Percentiles rank a stretch among this genome's conserved stretches.
These are phyloP conservation scores for Gerris lacustris DNA, from an alignment of 2,888 invertebrate genomes.

Conservation along the genomic window DNA sequence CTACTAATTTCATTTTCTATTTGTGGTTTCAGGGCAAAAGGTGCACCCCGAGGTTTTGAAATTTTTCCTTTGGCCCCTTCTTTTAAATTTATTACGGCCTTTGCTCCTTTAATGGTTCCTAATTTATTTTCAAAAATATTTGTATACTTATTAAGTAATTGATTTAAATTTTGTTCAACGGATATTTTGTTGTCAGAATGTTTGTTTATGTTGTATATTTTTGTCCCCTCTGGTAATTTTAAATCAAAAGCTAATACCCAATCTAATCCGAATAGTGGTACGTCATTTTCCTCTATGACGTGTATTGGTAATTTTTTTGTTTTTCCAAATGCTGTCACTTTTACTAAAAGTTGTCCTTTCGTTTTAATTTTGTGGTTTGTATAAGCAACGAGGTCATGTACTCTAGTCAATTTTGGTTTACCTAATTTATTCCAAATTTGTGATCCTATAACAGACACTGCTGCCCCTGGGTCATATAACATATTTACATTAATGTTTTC, in stretches of 20 bases:
- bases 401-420: neutral
- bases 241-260: constrained; percentile 9
- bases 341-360: neutral
- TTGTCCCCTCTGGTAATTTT: neutral
- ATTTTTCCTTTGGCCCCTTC: constrained; percentile 2
- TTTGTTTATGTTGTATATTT: neutral
- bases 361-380: neutral
- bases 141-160: neutral
- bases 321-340: neutral
- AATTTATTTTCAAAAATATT: neutral
- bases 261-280: constrained; percentile 7
- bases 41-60: constrained; percentile 9
- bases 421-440: too few relatives aligned
- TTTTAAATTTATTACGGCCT: neutral
- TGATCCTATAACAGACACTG: too few relatives aligned
- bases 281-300: neutral
- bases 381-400: neutral
- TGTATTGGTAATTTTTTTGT: neutral
- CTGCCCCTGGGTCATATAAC: too few relatives aligned
- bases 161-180: neutral
- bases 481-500: too few relatives aligned
- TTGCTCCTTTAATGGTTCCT: neutral
- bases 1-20: constrained; percentile 10
- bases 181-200: neutral
- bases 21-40: constrained; percentile 11